phyloP scores from a whole-genome alignment of 2,888 invertebrate genomes.

The Philaethria dido region DNA sequence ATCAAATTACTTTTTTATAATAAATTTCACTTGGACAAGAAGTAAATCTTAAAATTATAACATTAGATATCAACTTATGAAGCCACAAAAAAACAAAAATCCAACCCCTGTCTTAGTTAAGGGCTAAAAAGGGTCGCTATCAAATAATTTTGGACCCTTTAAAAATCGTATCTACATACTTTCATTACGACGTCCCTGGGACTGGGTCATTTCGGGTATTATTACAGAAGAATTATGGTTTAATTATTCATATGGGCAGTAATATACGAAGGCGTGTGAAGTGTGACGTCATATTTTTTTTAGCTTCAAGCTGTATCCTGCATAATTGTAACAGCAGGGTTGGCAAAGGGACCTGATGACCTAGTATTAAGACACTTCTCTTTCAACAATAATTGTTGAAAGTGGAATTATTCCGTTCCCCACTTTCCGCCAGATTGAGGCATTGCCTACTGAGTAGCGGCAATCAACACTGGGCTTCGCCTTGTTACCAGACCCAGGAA shows the following conservation, averaged over 20 bases:
- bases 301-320: no score
- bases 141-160: conserved; percentile 17
- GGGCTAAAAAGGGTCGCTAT: conserved; percentile 11
- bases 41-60: conserved; percentile 7
- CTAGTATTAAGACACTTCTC: no score
- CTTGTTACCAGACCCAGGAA: no score
- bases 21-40: background rate
- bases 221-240: conserved; percentile 30
- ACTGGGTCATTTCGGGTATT: conserved; percentile 21
- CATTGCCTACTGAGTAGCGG: no score
- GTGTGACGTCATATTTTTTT: conserved; percentile 15
- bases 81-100: conserved; percentile 13
- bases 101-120: conserved; percentile 16
- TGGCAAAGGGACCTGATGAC: no score
- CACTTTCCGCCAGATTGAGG: no score
- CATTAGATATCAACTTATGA: conserved; percentile 8
- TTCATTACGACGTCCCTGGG: conserved; percentile 20
- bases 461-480: no score
- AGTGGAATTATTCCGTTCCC: no score
- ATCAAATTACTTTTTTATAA: no score
- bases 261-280: conserved; percentile 27
- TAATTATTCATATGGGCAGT: conserved; percentile 35
- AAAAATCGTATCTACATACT: conserved; percentile 21
- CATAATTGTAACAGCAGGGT: no score
- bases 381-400: no score